phyloP scores from a whole-genome alignment of 2,888 invertebrate genomes.

The Calliphora vomitoria region DNA sequence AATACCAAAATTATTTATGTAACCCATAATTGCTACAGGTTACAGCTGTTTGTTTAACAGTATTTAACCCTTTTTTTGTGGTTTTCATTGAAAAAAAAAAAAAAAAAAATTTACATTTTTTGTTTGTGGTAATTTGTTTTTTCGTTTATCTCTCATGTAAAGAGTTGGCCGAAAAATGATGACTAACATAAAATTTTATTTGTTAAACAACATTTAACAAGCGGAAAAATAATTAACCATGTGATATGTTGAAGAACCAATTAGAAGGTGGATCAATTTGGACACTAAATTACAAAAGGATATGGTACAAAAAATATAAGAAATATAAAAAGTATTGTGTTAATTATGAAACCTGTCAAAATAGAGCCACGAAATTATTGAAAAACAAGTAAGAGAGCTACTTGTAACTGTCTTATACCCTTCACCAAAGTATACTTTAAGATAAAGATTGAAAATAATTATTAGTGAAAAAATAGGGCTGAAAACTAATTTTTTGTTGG shows the following conservation, averaged over 20 bases:
- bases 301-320: neutral
- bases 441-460: too few relatives aligned
- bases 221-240: constrained; percentile 52
- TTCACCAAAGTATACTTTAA: too few relatives aligned
- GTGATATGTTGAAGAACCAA: neutral
- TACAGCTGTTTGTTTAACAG: constrained; percentile 67
- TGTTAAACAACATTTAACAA: constrained; percentile 52
- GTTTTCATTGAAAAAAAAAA: constrained; percentile 23
- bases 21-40: constrained; percentile 63
- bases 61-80: constrained; percentile 70
- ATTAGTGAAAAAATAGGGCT: too few relatives aligned
- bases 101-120: constrained; percentile 49
- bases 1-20: constrained; percentile 59
- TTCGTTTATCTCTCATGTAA: constrained; percentile 14
- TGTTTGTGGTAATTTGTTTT: constrained; percentile 34
- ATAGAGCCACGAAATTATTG: too few relatives aligned
- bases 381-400: neutral
- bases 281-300: constrained; percentile 13
- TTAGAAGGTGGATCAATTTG: constrained; percentile 28
- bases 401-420: too few relatives aligned
- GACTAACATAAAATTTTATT: constrained; percentile 47
- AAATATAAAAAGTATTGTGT: neutral
- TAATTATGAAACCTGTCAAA: neutral
- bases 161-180: constrained; percentile 43
- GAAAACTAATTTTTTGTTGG: too few relatives aligned